phyloP scores from a whole-genome alignment of 2,113 vertebrate species.

The Gobiocypris rarus region DNA sequence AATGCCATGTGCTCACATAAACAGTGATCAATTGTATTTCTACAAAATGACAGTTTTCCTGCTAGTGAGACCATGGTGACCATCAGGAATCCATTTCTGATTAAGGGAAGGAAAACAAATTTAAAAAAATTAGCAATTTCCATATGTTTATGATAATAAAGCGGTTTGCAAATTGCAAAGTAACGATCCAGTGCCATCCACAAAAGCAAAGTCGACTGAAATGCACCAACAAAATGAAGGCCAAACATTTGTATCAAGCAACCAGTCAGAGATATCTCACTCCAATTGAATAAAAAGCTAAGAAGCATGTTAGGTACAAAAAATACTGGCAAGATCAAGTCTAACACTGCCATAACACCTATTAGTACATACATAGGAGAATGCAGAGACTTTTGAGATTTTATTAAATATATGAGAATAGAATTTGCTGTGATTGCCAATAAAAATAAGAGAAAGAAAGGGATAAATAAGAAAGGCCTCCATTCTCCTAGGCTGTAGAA shows the following conservation, averaged over 20 bases:
- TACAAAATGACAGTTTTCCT: background rate
- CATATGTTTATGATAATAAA: conserved; percentile 55
- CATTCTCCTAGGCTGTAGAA: background rate
- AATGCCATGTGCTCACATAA: conserved; percentile 12
- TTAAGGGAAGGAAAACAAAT: conserved; percentile 37
- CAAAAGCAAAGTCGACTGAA: conserved; percentile 66
- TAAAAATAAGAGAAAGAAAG: conserved; percentile 52
- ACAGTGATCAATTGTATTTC: background rate
- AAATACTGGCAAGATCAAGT: conserved; percentile 40
- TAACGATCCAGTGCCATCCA: conserved; percentile 66
- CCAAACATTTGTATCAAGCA: conserved; percentile 58
- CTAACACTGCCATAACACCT: conserved; percentile 41
- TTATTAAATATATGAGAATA: conserved; percentile 49
- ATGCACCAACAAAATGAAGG: conserved; percentile 41
- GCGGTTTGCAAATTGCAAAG: conserved; percentile 58
- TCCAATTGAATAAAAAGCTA: conserved; percentile 50
- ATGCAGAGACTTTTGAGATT: background rate
- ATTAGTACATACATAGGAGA: conserved; percentile 61
- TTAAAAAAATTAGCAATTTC: background rate
- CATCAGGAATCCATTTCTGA: conserved; percentile 45
- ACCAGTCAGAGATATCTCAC: conserved; percentile 45
- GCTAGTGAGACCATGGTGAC: conserved; percentile 20
- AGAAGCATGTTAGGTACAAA: conserved; percentile 55
- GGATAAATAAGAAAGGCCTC: conserved; percentile 28
- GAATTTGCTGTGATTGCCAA: conserved; percentile 43